phyloP scores from a whole-genome alignment of 2,888 invertebrate species.

The Morpho achilles region DNA sequence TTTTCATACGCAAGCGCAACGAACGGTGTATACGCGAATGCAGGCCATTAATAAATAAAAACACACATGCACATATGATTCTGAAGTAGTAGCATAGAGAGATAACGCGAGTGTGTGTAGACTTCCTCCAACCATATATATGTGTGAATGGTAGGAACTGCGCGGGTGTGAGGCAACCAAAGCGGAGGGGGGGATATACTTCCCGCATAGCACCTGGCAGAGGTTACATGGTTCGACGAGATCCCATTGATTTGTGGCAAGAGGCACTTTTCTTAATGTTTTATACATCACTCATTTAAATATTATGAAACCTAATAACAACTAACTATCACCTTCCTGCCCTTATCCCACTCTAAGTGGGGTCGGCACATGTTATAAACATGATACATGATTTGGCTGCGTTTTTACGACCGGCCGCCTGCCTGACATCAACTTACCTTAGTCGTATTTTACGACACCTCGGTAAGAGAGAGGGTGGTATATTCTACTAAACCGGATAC shows the following conservation, averaged over 20 bases:
- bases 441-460: no score
- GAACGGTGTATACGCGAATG: constrained; percentile 66
- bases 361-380: no score
- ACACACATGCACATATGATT: constrained; percentile 51
- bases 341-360: no score
- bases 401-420: no score
- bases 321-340: background rate
- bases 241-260: constrained; percentile 72
- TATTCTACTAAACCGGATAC: no score
- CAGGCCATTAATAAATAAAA: constrained; percentile 70
- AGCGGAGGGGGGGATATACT: constrained; percentile 42
- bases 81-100: constrained; percentile 45
- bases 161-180: constrained; percentile 43
- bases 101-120: constrained; percentile 32
- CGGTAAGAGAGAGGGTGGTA: no score
- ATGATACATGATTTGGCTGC: no score
- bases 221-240: constrained; percentile 63
- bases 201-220: constrained; percentile 77
- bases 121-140: constrained; percentile 46
- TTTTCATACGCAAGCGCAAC: constrained; percentile 56
- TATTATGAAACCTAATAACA: constrained; percentile 4
- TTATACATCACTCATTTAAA: constrained; percentile 12
- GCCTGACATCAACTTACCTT: no score
- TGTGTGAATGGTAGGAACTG: constrained; percentile 33
- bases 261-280: constrained; percentile 40